Percentiles rank a stretch among this genome's conserved stretches.
These are phyloP conservation scores for Leucosticte australis DNA, from an alignment of 2,113 vertebrate genomes.

Conservation along the genomic window DNA sequence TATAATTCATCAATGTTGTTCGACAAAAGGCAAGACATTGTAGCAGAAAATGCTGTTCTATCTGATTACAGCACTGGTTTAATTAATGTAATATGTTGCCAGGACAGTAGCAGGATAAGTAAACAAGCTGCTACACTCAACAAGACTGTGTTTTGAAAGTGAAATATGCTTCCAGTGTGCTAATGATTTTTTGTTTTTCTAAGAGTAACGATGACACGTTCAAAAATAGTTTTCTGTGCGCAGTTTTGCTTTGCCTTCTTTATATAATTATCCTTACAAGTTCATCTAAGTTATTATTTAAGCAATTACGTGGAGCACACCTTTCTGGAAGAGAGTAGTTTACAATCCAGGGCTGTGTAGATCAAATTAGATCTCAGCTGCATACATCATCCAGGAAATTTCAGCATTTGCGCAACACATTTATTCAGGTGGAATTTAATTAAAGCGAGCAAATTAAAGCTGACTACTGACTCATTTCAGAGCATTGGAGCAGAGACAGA, in stretches of 20 bases:
- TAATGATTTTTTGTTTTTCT: not conserved
- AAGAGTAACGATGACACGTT: not conserved
- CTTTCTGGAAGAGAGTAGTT: not conserved
- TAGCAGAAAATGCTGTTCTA: not conserved
- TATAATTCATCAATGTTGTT: not conserved
- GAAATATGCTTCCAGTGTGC: not conserved
- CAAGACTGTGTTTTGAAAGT: not conserved
- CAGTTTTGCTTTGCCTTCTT: not conserved
- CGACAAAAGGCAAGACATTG: not conserved
- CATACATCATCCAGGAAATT: conserved; percentile 24
- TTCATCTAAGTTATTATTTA: not conserved
- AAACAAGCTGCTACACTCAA: conserved; percentile 8
- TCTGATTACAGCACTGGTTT: not conserved
- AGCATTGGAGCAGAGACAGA: not conserved
- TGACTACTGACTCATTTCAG: conserved; percentile 39
- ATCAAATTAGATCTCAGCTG: not conserved
- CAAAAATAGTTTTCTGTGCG: not conserved
- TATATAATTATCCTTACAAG: not conserved
- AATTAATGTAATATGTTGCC: not conserved
- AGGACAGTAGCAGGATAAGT: not conserved
- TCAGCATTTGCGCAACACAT: not conserved
- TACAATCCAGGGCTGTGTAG: not conserved
- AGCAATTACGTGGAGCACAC: not conserved
- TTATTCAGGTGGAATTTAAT: conserved; percentile 57
- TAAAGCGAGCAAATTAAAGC: conserved; percentile 56